A percentile compares a stretch with the other conserved stretches of the same genome.
Evolutionary conservation across 1,140 invertebrate species (phyloP).

Genomic region (Spodoptera frugiperda): DNA sequence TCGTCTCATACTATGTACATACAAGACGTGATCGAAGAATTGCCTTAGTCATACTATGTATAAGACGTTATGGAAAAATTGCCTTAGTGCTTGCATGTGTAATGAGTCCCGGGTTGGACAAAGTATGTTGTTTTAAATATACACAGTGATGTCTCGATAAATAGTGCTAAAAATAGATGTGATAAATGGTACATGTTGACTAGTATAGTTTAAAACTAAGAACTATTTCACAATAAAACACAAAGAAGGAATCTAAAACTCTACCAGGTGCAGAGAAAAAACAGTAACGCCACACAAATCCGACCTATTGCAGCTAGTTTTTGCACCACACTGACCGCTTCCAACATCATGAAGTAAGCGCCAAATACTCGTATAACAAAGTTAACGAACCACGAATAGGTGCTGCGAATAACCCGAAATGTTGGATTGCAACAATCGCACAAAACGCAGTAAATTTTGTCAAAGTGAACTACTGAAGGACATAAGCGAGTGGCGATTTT

Average conservation of each 20-base stretch:
- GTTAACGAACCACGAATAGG: conserved; percentile 84
- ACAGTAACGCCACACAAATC: conserved; percentile 27
- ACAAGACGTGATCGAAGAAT: no score
- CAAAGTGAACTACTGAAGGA: conserved; percentile 24
- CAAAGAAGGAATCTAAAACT: background rate
- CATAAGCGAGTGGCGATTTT: conserved; percentile 33
- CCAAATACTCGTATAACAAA: conserved; percentile 79
- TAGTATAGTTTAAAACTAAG: background rate
- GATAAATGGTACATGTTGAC: no score
- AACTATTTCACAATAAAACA: background rate
- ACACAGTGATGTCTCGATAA: no score
- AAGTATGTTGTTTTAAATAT: no score
- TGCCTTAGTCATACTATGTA: no score
- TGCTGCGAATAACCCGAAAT: conserved; percentile 79
- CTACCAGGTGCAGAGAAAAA: background rate
- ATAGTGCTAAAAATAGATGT: no score
- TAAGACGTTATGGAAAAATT: no score
- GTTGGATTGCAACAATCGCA: conserved; percentile 81
- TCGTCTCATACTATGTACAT: no score
- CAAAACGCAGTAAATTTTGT: conserved; percentile 79
- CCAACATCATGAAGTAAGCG: conserved; percentile 78
- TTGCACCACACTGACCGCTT: conserved; percentile 41
- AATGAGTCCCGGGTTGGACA: no score
- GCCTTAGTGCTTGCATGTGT: no score
- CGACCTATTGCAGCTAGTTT: conserved; percentile 24